Conservation (phyloP, 2,888 invertebrate genomes). For the Teleogryllus oceanicus region DNA sequence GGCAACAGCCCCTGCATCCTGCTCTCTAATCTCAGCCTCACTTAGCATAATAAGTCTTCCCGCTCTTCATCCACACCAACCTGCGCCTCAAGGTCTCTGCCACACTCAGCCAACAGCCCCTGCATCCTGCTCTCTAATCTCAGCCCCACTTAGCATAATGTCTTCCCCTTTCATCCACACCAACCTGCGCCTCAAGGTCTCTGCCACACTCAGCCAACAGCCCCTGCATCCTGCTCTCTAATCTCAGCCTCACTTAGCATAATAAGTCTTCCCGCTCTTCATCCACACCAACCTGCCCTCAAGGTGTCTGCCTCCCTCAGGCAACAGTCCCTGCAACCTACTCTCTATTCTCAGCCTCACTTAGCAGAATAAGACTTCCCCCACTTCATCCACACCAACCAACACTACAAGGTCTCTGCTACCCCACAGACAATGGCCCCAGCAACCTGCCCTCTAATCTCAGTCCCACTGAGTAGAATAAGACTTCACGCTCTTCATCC, state of each 20-base stretch:
- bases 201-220: conserved; percentile 45
- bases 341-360: too few species aligned
- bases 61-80: conserved; percentile 70
- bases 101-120: too few species aligned
- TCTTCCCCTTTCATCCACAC: conserved; percentile 79
- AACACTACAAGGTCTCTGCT: conserved; percentile 65
- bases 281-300: conserved; percentile 82
- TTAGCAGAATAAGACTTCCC: conserved; percentile 64
- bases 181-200: conserved; percentile 43
- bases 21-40: conserved; percentile 28
- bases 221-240: too few species aligned
- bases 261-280: conserved; percentile 76
- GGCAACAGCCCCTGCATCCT: too few species aligned
- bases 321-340: too few species aligned
- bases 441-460: too few species aligned
- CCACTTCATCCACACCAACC: conserved; percentile 83
- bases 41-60: conserved; percentile 61
- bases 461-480: conserved; percentile 27
- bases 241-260: conserved; percentile 50
- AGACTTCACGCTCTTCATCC: conserved; percentile 86
- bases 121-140: too few species aligned
- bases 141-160: too few species aligned
- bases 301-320: conserved; percentile 53
- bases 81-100: conserved; percentile 50
- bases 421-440: too few species aligned